phyloP scores from a whole-genome alignment of 2,797 vertebrate species.

The Pseudochaenichthys georgianus region DNA sequence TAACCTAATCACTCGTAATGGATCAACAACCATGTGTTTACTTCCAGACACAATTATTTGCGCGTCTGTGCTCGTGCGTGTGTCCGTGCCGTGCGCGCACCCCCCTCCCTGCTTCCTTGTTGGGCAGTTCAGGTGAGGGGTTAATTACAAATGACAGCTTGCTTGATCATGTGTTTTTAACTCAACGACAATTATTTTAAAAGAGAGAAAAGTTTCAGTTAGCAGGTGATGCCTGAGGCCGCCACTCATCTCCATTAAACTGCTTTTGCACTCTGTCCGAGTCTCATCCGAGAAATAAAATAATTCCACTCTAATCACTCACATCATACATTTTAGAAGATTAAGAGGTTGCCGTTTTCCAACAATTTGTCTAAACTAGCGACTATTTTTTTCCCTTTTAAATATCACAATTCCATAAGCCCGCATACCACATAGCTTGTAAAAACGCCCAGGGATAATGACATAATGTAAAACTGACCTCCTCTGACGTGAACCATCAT shows the following conservation, averaged over 20 bases:
- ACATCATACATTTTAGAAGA: constrained; percentile 53
- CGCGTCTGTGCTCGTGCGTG: constrained; percentile 18
- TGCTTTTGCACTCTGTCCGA: constrained; percentile 21
- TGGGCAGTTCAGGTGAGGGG: constrained; percentile 67
- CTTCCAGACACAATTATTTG: constrained; percentile 4
- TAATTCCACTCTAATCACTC: constrained; percentile 24
- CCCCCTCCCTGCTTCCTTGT: constrained; percentile 35
- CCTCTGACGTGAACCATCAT: constrained; percentile 93
- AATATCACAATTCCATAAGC: constrained; percentile 89
- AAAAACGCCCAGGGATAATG: constrained; percentile 96
- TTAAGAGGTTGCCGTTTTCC: constrained; percentile 32
- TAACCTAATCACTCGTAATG: constrained; percentile 11
- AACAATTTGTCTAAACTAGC: constrained; percentile 57
- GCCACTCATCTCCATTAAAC: constrained; percentile 30
- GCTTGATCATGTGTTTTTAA: constrained; percentile 49
- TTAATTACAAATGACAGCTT: constrained; percentile 76
- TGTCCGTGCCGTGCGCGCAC: neutral
- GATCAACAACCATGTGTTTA: constrained; percentile 32
- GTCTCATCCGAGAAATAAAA: constrained; percentile 28
- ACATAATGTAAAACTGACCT: constrained; percentile 95
- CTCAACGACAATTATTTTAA: constrained; percentile 48
- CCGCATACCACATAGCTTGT: constrained; percentile 90
- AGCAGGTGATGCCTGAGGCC: constrained; percentile 47
- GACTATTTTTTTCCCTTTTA: constrained; percentile 55
- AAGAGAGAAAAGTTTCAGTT: constrained; percentile 44